Evolutionary conservation across 2,797 vertebrate genomes (phyloP), one percentile per base, ranked within the genome.

Genomic region (Chiropotes sagulatus): DNA sequence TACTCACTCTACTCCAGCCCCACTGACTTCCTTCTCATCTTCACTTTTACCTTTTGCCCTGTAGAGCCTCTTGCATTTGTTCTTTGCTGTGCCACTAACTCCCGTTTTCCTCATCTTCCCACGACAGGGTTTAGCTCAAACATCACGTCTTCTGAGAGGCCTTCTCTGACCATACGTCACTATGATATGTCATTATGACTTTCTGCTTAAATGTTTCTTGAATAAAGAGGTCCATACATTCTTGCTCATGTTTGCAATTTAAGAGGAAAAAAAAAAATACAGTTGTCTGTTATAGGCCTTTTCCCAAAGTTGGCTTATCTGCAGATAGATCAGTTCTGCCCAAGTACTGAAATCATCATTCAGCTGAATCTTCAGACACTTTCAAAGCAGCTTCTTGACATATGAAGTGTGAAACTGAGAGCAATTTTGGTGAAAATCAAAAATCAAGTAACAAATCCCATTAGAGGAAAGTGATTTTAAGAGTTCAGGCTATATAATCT

Each of bases 171-270:
- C 54, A 54, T 9, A 26, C n/a, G 39, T 81, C 93, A 90, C 75
- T 88, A 94, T 88, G 41, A n/a, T 50, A 85, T 24, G 61, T 92
- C 79, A 89, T 75, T 88, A 94, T 85, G 41, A 96, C 75, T 80
- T 89, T 93, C 67, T 76, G 7, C 44, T 89, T 87, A 91, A 70
- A 95, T 87, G 9, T 87, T 76, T 92, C 89, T 95, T 70, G 61
- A 90, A 64, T 79, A 87, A 96, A 84, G 72, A 93, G 88, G 46
- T 44, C 41, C 22, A 72, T 36, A 48, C 36, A 95, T 54, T 73
- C 72, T 87, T 96, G 52, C 67, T 41, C 39, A 61, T 85, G 57
- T 85, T 93, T 84, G 89, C 89, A 94, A 72, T 93, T 93, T 70
- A 81, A 97, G 36, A 95, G 36, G 57, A 90, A 90, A 95, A 87